Base-by-base conservation (phyloP, 2,797 vertebrate genomes). In the Pantherophis vulpinus region DNA sequence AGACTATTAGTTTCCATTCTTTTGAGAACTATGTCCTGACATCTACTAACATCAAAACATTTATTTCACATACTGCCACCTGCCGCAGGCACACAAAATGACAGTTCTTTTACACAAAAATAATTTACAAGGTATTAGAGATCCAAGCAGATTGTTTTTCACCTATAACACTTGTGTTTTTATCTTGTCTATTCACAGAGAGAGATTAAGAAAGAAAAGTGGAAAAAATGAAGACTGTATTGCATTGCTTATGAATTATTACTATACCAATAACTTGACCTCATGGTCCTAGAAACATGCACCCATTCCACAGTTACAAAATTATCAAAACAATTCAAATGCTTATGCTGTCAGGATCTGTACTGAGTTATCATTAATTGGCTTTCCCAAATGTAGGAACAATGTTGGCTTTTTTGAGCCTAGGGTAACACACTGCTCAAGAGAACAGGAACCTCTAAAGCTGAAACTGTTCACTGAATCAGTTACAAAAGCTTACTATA, bases 61-160 rank as follows among this genome's bases (percentile, higher is more conserved):
- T 9, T 7, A 29, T 20, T 9, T 7, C 23, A 42, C n/a, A 90
- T 89, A 86, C 93, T 94, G 94, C 86, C 95, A 95, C 54, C 94
- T 94, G 74, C 94, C 93, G 95, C 89, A 42, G 90, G 91, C 63
- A 94, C 87, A 42, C 20, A 51, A 94, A 94, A 94, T 70, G 79
- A 83, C 79, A 83, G 23, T 47, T 47, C 14, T 70, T 83, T 83
- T 83, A 83, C 79, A 37, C 32, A 79, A 37, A 16, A 79, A 83
- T 83, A 83, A 83, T 83, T 42, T 79, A 79, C 32, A 74, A 18
- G 16, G 32, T 74, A 37, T 74, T 37, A 37, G 70, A 83, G 79
- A 37, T 74, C 79, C 23, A 25, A 83, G 4, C 2, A 2, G 42
- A 83, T 47, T 83, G 20, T 47, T 42, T 32, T 74, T 47, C 42